Percentiles rank a stretch among this genome's conserved stretches.
Evolutionary conservation across 1,140 invertebrate species (phyloP).

Genomic region (Neodiprion pinetum): DNA sequence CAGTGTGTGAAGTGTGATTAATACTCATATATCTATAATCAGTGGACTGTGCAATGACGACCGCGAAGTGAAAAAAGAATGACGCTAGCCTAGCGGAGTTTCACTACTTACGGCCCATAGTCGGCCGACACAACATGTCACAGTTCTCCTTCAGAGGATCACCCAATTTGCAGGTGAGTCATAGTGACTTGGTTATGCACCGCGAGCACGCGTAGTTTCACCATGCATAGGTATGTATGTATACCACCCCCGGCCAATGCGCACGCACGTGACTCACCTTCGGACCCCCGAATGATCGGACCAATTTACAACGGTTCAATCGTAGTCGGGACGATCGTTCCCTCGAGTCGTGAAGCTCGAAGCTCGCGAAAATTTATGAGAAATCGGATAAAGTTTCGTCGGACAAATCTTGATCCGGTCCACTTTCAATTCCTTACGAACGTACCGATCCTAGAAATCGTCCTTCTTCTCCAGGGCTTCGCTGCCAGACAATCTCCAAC

Average conservation of each 20-base stretch:
- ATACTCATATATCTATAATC: not conserved
- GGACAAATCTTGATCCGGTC: no score
- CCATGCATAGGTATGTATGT: no score
- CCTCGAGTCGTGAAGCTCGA: not conserved
- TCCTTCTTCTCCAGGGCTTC: no score
- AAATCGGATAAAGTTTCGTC: no score
- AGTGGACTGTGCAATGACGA: slow-evolving; percentile 5
- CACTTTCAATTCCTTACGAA: no score
- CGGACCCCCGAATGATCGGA: slow-evolving; percentile 26
- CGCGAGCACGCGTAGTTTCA: no score
- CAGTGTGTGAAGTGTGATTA: not conserved
- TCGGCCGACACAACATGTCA: slow-evolving; percentile 70
- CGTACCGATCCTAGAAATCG: no score
- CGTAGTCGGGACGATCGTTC: slow-evolving; percentile 8
- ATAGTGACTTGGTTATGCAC: not conserved
- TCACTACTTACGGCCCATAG: slow-evolving; percentile 56
- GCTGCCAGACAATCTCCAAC: no score
- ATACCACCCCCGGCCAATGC: not conserved
- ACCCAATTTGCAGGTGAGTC: slow-evolving; percentile 69
- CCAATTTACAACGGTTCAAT: slow-evolving; percentile 38
- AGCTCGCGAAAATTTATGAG: not conserved
- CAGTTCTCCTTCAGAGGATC: slow-evolving; percentile 73
- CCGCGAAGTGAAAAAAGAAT: slow-evolving; percentile 26
- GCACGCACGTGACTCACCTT: slow-evolving; percentile 25
- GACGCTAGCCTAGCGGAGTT: slow-evolving; percentile 59